Evolutionary conservation across 2,113 vertebrate species (phyloP).

Genomic region (Hydropotes inermis): DNA sequence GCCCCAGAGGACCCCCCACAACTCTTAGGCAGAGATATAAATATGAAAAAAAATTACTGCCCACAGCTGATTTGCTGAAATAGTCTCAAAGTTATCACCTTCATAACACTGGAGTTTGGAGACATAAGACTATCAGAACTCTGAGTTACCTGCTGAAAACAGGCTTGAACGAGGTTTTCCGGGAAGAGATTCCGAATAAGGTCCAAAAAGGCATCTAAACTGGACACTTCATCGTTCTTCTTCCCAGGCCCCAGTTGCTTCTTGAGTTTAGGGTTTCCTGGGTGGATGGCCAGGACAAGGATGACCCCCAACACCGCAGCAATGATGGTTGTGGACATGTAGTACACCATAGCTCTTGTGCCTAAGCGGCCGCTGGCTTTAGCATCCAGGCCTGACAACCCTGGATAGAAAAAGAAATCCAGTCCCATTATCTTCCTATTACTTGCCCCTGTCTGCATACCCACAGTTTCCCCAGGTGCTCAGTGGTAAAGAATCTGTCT

Average conservation of each 20-base stretch:
- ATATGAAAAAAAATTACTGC: not conserved
- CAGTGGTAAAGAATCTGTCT: not conserved
- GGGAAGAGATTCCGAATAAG: constrained; percentile 98
- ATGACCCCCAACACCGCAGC: constrained; percentile 97
- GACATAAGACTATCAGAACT: not conserved
- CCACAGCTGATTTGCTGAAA: not conserved
- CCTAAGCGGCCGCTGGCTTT: constrained; percentile 97
- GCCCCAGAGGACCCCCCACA: not conserved
- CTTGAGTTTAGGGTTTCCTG: constrained; percentile 96
- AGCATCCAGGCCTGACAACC: constrained; percentile 95
- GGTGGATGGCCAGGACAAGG: constrained; percentile 96
- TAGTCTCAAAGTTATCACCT: not conserved
- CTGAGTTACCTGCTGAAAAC: constrained; percentile 94
- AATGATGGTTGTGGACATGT: constrained; percentile 97
- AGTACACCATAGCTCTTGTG: constrained; percentile 98
- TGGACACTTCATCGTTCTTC: constrained; percentile 97
- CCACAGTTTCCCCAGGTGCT: not conserved
- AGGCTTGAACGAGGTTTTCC: constrained; percentile 97
- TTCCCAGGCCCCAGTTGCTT: constrained; percentile 93
- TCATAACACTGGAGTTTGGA: not conserved
- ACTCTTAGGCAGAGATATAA: not conserved
- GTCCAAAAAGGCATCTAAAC: constrained; percentile 97
- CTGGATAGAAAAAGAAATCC: constrained; percentile 79
- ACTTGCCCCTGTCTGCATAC: not conserved
- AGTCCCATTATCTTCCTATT: not conserved